Evolutionary conservation across 2,797 vertebrate genomes (phyloP).

Genomic region (Poeciliopsis turneri): DNA sequence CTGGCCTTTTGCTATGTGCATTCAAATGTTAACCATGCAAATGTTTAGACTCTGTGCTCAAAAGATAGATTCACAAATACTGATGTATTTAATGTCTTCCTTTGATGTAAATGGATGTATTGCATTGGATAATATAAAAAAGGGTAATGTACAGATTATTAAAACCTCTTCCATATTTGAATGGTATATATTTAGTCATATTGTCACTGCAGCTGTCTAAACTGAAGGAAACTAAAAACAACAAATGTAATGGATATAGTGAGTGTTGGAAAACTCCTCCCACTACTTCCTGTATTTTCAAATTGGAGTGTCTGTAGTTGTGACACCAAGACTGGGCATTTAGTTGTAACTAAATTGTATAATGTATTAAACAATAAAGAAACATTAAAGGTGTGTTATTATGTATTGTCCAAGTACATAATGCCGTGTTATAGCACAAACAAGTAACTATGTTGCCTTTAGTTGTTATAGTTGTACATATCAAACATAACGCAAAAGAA

Average conservation of each 20-base stretch:
- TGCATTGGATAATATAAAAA: background rate
- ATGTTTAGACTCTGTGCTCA: background rate
- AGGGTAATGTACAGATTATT: background rate
- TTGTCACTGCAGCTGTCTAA: background rate
- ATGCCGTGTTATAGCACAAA: too few species aligned
- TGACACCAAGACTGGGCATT: background rate
- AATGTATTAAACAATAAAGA: background rate
- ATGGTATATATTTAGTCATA: background rate
- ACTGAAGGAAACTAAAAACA: background rate
- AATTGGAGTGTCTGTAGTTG: background rate
- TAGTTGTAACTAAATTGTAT: too few species aligned
- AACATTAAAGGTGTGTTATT: background rate
- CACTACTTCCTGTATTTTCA: background rate
- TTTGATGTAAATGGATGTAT: background rate
- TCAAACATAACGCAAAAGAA: too few species aligned
- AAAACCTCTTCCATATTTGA: background rate
- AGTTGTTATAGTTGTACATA: too few species aligned
- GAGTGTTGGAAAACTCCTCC: background rate
- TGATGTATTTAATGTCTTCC: background rate
- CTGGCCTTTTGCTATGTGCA: background rate
- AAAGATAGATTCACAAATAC: background rate
- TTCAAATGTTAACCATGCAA: background rate
- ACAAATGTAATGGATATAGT: background rate
- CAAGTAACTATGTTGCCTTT: too few species aligned
- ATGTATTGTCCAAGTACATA: background rate